These are phyloP conservation scores for Leptinotarsa undecemlineata DNA, from an alignment of 1,140 invertebrate genomes.

Conservation along the genomic window DNA sequence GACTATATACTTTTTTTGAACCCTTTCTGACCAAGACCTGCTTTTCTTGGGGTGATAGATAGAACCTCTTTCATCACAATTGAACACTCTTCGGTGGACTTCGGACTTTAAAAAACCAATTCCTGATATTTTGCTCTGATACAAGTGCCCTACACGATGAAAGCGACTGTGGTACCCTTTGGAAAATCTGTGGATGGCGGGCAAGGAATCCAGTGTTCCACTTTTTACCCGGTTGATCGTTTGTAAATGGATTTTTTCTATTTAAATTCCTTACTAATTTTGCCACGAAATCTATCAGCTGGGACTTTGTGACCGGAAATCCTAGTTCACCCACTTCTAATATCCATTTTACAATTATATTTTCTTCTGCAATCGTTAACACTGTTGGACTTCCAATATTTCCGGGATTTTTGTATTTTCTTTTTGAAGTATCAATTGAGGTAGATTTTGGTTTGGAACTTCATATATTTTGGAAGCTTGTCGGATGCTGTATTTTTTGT, in stretches of 20 bases:
- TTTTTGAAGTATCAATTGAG: no score
- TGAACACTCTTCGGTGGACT: constrained; percentile 50
- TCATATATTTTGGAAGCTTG: no score
- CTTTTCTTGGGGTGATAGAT: constrained; percentile 45
- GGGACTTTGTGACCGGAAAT: constrained; percentile 1
- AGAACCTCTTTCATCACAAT: constrained; percentile 54
- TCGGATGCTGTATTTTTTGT: no score
- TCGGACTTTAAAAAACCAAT: not conserved
- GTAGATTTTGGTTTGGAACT: no score
- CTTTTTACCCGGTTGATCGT: no score
- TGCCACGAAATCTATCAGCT: not conserved
- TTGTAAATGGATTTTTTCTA: not conserved
- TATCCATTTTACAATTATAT: not conserved
- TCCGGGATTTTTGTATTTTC: constrained; percentile 1
- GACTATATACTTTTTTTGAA: constrained; percentile 43
- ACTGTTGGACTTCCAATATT: not conserved
- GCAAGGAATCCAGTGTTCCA: no score
- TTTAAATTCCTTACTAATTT: constrained; percentile 1
- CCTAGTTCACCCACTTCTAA: not conserved
- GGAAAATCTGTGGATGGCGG: no score
- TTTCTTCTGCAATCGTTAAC: constrained; percentile 2
- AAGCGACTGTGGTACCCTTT: not conserved
- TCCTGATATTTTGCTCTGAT: not conserved
- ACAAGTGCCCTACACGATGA: not conserved
- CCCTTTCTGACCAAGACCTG: constrained; percentile 47